Percentiles rank a stretch among this genome's conserved stretches.
Evolutionary conservation across 2,113 vertebrate species (phyloP).

Genomic region (Lampris megalopsis): DNA sequence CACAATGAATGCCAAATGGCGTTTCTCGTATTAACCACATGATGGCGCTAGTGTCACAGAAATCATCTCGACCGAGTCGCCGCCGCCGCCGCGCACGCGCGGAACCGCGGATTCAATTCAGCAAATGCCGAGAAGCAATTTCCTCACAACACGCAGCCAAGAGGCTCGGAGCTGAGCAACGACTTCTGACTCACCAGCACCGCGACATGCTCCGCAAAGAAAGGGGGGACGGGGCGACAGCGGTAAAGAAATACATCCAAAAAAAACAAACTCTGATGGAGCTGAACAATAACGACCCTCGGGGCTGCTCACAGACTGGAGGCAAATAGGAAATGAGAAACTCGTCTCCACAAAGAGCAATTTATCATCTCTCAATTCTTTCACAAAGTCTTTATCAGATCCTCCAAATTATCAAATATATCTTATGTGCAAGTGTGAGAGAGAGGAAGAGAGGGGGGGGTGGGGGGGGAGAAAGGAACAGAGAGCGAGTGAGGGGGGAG

Average conservation of each 20-base stretch:
- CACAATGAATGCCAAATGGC: not conserved
- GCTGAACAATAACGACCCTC: not conserved
- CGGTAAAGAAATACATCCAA: constrained; percentile 14
- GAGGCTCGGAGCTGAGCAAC: not conserved
- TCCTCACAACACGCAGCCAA: not conserved
- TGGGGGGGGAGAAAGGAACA: too few relatives aligned
- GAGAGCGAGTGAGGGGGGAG: too few relatives aligned
- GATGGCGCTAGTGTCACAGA: constrained; percentile 65
- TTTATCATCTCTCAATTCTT: constrained; percentile 3
- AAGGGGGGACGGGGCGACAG: not conserved
- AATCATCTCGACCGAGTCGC: constrained; percentile 21
- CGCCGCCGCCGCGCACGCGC: too few relatives aligned
- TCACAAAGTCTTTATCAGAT: not conserved
- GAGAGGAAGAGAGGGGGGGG: not conserved
- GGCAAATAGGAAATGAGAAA: constrained; percentile 6
- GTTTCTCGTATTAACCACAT: constrained; percentile 46
- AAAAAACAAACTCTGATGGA: not conserved
- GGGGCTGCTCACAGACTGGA: not conserved
- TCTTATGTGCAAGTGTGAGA: not conserved
- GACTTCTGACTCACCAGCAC: not conserved
- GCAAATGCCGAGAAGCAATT: constrained; percentile 2
- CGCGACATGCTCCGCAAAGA: not conserved
- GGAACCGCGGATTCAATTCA: not conserved
- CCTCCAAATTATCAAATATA: not conserved
- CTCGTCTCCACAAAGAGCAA: not conserved